Evolutionary conservation across 2,113 vertebrate genomes (phyloP), one percentile per base, ranked within the genome.

Genomic region (Platichthys stellatus): DNA sequence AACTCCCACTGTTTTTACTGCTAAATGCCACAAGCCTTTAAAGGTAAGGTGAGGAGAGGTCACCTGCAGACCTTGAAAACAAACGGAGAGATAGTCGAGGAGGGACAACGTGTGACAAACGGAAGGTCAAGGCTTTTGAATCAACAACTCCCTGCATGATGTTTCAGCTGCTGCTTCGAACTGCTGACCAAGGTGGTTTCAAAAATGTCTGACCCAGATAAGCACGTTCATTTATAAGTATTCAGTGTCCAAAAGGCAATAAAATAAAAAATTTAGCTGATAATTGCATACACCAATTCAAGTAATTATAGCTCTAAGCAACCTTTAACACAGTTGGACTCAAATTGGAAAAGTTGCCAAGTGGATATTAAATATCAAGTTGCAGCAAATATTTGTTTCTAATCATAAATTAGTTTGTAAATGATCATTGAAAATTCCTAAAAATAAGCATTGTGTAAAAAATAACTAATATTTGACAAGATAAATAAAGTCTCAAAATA

Each of bases 1-100:
- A n/a, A 53, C 35, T 61, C 51, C 23, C 18, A 23, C 43, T 81
- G 59, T 82, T 72, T 71, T 74, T 54, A 56, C 51, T 63, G 13
- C 18, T 47, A 49, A 70, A 82, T 38, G 20, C 24, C 49, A 66
- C 15, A 26, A 20, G 7, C 28, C 47, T 77, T 71, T 59, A 57
- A 57, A 69, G 28, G 47, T 53, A 26, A 80, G 51, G 56, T 79
- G 66, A 63, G 3, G 58, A 69, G 23, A 74, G 64, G 72, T 84
- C 63, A 56, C 18, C n/a, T 72, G 54, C 28, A 81, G 49, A 73
- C 66, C 74, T 14, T 53, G 9, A 69, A 80, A 77, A 83, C 79
- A 83, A 88, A 72, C 40, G 2, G 11, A 65, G 51, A 74, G 72
- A 54, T 20, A 51, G 24, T 81, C 69, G 82, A 23, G 1, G 43